Conservation (phyloP, 2,113 vertebrate genomes). For the Mirounga angustirostris region DNA sequence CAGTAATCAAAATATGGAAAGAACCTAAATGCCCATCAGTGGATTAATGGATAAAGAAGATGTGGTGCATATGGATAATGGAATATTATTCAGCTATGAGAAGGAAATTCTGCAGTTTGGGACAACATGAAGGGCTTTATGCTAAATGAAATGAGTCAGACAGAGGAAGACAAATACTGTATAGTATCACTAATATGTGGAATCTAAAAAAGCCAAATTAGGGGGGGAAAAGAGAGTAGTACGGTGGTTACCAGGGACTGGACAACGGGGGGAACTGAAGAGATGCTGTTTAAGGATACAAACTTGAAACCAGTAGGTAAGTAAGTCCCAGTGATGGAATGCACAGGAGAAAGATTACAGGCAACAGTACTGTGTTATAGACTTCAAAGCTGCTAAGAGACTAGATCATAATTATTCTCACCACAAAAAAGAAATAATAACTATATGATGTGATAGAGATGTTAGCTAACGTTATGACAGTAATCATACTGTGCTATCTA, state of each 20-base stretch:
- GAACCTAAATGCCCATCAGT: not conserved
- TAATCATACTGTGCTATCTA: not conserved
- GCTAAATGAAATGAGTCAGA: not conserved
- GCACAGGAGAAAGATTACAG: not conserved
- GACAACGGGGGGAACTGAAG: too few relatives aligned
- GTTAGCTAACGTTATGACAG: not conserved
- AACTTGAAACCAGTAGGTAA: not conserved
- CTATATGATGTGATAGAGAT: not conserved
- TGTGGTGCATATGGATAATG: not conserved
- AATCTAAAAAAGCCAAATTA: not conserved
- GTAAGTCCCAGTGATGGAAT: not conserved
- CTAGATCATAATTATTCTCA: not conserved
- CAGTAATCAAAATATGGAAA: not conserved
- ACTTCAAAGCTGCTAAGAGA: not conserved
- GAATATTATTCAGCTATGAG: not conserved
- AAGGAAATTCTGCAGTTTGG: not conserved
- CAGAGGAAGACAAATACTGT: not conserved
- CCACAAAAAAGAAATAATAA: not conserved
- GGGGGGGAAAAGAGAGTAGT: not conserved
- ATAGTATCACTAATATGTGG: not conserved
- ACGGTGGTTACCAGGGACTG: not conserved
- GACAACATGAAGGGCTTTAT: not conserved
- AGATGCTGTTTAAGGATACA: not conserved
- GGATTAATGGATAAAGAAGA: not conserved
- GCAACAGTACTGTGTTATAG: not conserved